Percentiles rank a stretch among this genome's conserved stretches.
Evolutionary conservation across 2,888 invertebrate genomes (phyloP).

Genomic region (Poecilus cupreus): DNA sequence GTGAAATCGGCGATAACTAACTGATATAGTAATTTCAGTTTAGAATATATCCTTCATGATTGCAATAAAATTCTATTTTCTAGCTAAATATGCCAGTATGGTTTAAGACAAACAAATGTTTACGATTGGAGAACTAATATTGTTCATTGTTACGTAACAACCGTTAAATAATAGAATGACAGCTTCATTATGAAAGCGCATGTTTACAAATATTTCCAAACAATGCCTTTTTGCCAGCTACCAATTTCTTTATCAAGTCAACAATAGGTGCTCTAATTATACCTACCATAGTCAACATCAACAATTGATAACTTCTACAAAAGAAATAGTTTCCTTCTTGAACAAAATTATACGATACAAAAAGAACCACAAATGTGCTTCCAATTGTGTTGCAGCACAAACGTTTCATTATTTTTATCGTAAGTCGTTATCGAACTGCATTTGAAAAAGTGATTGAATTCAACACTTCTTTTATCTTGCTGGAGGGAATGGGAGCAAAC

Average conservation of each 20-base stretch:
- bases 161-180: no score
- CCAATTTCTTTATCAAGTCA: background rate
- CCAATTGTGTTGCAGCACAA: background rate
- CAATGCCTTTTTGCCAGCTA: background rate
- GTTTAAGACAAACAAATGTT: no score
- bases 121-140: no score
- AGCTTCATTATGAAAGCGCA: no score
- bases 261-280: background rate
- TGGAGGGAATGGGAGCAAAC: background rate
- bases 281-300: background rate
- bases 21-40: no score
- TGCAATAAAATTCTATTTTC: no score
- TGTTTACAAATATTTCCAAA: background rate
- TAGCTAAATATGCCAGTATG: no score
- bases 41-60: no score
- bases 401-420: conserved; percentile 42
- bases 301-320: background rate
- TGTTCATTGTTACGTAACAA: no score
- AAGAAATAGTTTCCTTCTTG: background rate
- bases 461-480: conserved; percentile 35
- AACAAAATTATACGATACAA: conserved; percentile 1
- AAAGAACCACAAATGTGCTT: conserved; percentile 14
- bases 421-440: conserved; percentile 24
- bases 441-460: conserved; percentile 42
- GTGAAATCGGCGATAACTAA: no score